Evolutionary conservation across 2,113 vertebrate genomes (phyloP), one percentile per base, ranked within the genome.

Genomic region (Cavia porcellus): DNA sequence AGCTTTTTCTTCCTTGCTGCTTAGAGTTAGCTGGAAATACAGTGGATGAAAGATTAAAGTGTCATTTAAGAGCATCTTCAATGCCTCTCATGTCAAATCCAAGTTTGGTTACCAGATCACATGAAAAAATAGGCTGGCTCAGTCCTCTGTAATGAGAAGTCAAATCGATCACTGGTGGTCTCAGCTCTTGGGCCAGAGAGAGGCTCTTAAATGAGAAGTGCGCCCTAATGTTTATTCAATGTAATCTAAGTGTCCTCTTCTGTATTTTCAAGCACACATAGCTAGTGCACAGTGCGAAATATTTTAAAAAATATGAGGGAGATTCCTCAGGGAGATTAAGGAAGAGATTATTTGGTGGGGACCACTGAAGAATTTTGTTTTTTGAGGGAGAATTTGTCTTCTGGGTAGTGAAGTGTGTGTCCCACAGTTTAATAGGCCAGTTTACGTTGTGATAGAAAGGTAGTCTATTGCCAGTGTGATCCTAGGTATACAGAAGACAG

Each of bases 1-100:
- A 93, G 96, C 89, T 94, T 96, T 97, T 86, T 55, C 90, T 17
- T 96, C 25, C 59, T 96, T 94, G 94, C 91, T 85, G 19, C 66
- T 75, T 96, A 47, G 74, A 83, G 42, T 79, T 96, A 90, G 61
- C 68, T 97, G 28, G 61, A 87, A 93, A 94, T 0, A 0, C 12
- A 42, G 55, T 22, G 79, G 83, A 84, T 82, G 64, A 91, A 82
- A 89, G 75, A 96, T 95, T 94, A 92, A 90, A 55, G n/a, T 64
- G 55, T 86, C 79, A 55, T 57, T 86, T 95, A 75, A 95, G 72
- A 87, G 68, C 61, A 50, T 72, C 62, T 35, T 1, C 57, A 68
- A 57, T 89, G 35, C 24, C 22, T 93, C 52, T 74, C 22, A 17
- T 79, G 77, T 83, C 35, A 57, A 55, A 80, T 52, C 72, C n/a